phyloP scores from a whole-genome alignment of 2,797 vertebrate species.

The Glyptemys insculpta region DNA sequence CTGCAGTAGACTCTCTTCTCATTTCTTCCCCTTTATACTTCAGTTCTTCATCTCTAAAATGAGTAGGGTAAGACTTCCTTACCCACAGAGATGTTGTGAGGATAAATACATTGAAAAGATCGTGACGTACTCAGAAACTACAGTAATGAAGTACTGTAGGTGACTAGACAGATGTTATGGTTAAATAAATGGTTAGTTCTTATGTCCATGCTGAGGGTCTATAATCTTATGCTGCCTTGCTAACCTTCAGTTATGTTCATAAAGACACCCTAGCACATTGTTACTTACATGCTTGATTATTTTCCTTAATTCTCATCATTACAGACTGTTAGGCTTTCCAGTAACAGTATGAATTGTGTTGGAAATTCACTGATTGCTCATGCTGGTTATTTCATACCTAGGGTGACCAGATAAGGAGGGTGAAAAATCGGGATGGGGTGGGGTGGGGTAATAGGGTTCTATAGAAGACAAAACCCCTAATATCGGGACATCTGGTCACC shows the following conservation, averaged over 20 bases:
- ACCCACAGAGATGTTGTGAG: fast-evolving
- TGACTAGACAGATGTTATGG: not conserved
- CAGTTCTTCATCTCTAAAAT: fast-evolving
- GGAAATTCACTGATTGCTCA: not conserved
- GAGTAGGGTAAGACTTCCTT: not conserved
- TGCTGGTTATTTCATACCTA: not conserved
- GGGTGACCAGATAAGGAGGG: no score
- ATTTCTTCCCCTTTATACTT: not conserved
- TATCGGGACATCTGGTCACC: no score
- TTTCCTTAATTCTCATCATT: not conserved
- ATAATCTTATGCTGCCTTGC: no score
- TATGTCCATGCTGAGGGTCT: not conserved
- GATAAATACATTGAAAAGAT: fast-evolving
- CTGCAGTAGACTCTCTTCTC: not conserved
- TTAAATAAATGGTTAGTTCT: not conserved
- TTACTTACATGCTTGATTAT: not conserved
- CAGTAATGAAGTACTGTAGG: fast-evolving
- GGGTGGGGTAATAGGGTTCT: no score
- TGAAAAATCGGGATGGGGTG: no score
- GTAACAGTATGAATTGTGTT: not conserved
- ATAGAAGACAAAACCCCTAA: no score
- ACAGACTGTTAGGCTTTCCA: not conserved
- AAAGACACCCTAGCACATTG: not conserved
- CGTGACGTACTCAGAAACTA: not conserved
- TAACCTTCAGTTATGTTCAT: not conserved